phyloP scores from a whole-genome alignment of 2,113 vertebrate species.

The Motacilla tschutschensis region DNA sequence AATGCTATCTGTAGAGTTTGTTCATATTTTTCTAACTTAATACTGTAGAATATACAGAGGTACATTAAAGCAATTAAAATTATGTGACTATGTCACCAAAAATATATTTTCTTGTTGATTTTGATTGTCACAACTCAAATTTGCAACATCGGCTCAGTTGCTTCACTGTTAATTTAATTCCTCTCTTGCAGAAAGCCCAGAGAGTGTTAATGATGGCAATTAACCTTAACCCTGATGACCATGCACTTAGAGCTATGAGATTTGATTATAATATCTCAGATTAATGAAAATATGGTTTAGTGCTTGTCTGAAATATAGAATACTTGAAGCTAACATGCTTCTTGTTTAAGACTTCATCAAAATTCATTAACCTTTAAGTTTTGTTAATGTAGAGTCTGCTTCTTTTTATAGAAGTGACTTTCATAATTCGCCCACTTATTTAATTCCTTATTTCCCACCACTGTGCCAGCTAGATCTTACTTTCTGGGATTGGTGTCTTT shows the following conservation, averaged over 20 bases:
- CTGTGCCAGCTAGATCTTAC: neutral
- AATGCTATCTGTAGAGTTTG: neutral
- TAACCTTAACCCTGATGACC: neutral
- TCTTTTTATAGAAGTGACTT: neutral
- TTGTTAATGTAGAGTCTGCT: neutral
- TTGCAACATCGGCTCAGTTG: neutral
- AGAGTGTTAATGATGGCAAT: neutral
- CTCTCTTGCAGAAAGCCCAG: neutral
- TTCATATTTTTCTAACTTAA: neutral
- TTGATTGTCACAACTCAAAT: neutral
- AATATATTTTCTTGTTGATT: neutral
- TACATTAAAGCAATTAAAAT: neutral
- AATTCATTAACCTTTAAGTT: neutral
- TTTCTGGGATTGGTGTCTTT: neutral
- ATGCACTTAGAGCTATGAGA: neutral
- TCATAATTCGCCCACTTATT: neutral
- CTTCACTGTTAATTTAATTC: neutral
- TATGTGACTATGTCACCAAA: accelerated
- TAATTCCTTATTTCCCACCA: neutral
- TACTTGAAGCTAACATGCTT: neutral
- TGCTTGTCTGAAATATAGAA: neutral
- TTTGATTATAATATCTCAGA: neutral
- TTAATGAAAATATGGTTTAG: neutral
- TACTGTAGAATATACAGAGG: neutral
- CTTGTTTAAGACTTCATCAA: neutral